Conservation (phyloP, 2,113 vertebrate species). For the Tenebrosternarchus preto region DNA sequence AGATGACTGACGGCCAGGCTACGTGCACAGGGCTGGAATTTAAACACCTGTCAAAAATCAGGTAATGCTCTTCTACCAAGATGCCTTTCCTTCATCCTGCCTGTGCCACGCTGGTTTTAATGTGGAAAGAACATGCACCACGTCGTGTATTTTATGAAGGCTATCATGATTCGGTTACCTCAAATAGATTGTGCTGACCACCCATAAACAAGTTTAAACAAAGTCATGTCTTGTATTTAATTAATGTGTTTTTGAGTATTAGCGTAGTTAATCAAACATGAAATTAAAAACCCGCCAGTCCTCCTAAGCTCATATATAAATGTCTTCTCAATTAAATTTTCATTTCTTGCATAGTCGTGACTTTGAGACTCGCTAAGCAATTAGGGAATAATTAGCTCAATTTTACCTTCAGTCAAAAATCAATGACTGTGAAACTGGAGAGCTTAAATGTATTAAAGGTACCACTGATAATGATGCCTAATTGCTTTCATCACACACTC, state of each 20-base stretch:
- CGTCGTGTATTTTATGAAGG: not conserved
- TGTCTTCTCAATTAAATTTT: conserved; percentile 32
- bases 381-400: conserved; percentile 38
- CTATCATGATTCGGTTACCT: not conserved
- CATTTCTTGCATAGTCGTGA: conserved; percentile 4
- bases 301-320: not conserved
- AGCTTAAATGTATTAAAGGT: conserved; percentile 6
- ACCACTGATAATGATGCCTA: conserved; percentile 27
- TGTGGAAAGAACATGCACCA: too few species aligned
- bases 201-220: too few species aligned
- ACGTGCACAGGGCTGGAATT: conserved; percentile 89
- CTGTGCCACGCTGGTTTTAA: too few species aligned
- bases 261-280: not conserved
- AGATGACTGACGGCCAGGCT: conserved; percentile 96
- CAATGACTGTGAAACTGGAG: not conserved
- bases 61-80: conserved; percentile 69
- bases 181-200: not conserved
- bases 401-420: conserved; percentile 21
- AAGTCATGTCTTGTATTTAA: conserved; percentile 2
- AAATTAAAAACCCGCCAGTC: not conserved
- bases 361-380: not conserved
- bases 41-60: conserved; percentile 90
- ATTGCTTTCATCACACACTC: conserved; percentile 20
- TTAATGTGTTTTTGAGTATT: not conserved
- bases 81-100: not conserved